A percentile compares a stretch with the other conserved stretches of the same genome.
These are phyloP conservation scores for Pogonomyrmex californicus DNA, from an alignment of 1,140 invertebrate species.

Conservation along the genomic window DNA sequence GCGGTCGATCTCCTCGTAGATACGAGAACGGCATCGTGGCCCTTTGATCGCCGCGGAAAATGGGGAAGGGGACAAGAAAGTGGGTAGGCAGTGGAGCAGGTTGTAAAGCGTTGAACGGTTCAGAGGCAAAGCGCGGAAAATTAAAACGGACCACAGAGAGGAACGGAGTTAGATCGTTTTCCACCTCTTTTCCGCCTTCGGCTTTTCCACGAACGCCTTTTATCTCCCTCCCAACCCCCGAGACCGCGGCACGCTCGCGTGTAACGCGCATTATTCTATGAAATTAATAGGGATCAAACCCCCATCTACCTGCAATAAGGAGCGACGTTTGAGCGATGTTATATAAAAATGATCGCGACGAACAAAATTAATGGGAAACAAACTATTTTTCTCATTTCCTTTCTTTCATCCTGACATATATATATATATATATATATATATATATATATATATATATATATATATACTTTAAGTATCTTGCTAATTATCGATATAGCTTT, in stretches of 20 bases:
- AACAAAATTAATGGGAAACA: background rate
- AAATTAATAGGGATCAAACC: slow-evolving; percentile 52
- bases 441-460: too few species aligned
- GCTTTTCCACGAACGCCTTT: slow-evolving; percentile 28
- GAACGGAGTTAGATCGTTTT: slow-evolving; percentile 57
- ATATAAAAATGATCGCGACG: background rate
- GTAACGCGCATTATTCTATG: slow-evolving; percentile 52
- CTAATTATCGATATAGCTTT: too few species aligned
- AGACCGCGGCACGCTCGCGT: background rate
- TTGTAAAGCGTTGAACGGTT: slow-evolving; percentile 61
- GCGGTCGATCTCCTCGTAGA: slow-evolving; percentile 41
- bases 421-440: background rate
- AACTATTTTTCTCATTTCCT: background rate
- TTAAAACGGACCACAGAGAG: slow-evolving; percentile 63
- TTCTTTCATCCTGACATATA: background rate
- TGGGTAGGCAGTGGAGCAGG: slow-evolving; percentile 37
- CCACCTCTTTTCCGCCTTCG: slow-evolving; percentile 41
- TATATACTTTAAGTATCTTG: too few species aligned
- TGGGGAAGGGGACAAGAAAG: slow-evolving; percentile 42
- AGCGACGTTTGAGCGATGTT: background rate
- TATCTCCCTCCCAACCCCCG: background rate
- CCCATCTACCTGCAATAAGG: background rate
- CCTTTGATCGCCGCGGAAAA: slow-evolving; percentile 47
- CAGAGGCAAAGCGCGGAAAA: slow-evolving; percentile 65
- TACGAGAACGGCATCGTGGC: slow-evolving; percentile 28